A percentile compares a stretch with the other conserved stretches of the same genome.
phyloP scores from a whole-genome alignment of 2,113 vertebrate genomes.

The Centropus unirufus region DNA sequence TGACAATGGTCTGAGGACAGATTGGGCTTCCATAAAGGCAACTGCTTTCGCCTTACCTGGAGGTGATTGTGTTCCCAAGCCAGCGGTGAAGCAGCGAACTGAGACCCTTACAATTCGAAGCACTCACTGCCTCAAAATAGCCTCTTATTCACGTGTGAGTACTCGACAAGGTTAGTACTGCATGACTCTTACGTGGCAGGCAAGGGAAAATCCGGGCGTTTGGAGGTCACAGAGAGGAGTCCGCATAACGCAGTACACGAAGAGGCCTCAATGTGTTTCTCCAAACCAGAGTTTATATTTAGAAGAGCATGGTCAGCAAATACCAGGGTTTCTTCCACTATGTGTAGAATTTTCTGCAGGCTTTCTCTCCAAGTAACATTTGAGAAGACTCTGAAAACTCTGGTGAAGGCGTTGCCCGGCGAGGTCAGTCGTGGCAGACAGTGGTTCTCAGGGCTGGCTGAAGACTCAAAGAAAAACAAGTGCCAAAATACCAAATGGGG shows the following conservation, averaged over 20 bases:
- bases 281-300: constrained; percentile 47
- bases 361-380: not conserved
- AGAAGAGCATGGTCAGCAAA: constrained; percentile 47
- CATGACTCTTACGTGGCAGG: constrained; percentile 44
- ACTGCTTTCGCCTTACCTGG: not conserved
- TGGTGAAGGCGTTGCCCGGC: not conserved
- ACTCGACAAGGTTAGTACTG: constrained; percentile 19
- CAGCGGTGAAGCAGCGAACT: not conserved
- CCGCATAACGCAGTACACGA: not conserved
- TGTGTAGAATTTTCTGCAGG: constrained; percentile 12
- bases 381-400: not conserved
- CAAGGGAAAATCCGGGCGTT: constrained; percentile 30
- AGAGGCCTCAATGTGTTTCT: constrained; percentile 12
- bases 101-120: constrained; percentile 55
- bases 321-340: constrained; percentile 11
- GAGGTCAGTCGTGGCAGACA: not conserved
- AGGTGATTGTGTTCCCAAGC: constrained; percentile 20
- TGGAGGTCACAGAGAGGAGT: constrained; percentile 46
- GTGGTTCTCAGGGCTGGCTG: not conserved
- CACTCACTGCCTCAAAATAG: constrained; percentile 51
- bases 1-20: not conserved
- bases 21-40: not conserved
- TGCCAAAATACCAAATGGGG: not conserved
- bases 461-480: not conserved
- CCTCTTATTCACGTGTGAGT: constrained; percentile 22